phyloP scores from a whole-genome alignment of 2,888 invertebrate genomes.

The Sarcophaga carnaria region DNA sequence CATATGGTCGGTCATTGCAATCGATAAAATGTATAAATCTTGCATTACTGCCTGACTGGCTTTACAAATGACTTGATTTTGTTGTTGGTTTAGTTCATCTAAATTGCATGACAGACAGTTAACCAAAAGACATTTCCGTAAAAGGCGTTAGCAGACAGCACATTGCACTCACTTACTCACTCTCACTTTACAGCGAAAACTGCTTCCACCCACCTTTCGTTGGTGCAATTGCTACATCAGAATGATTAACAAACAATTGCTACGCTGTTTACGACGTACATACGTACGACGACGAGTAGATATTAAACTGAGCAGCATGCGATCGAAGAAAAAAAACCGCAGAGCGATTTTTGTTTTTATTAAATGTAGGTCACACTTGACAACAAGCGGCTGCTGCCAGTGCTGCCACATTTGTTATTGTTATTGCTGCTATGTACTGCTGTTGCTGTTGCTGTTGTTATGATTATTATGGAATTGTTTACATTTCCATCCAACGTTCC shows the following conservation, averaged over 20 bases:
- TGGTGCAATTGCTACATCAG: conserved; percentile 20
- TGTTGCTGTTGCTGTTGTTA: conserved; percentile 41
- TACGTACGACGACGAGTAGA: neutral
- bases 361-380: conserved; percentile 67
- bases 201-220: conserved; percentile 61
- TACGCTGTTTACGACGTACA: neutral
- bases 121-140: conserved; percentile 64
- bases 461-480: conserved; percentile 62
- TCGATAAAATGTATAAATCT: conserved; percentile 66
- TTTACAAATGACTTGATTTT: conserved; percentile 43
- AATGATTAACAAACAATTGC: conserved; percentile 6
- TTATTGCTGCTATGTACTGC: conserved; percentile 11
- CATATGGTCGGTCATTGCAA: conserved; percentile 61
- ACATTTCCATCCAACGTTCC: conserved; percentile 59
- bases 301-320: neutral
- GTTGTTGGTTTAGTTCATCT: conserved; percentile 16
- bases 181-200: conserved; percentile 59
- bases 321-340: conserved; percentile 27
- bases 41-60: neutral
- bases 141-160: conserved; percentile 56
- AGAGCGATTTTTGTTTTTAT: conserved; percentile 45
- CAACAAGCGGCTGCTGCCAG: conserved; percentile 46
- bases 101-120: conserved; percentile 23
- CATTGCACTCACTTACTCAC: conserved; percentile 55
- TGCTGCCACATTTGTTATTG: conserved; percentile 8